phyloP scores from a whole-genome alignment of 1,140 invertebrate species.

The Marisa cornuarietis region DNA sequence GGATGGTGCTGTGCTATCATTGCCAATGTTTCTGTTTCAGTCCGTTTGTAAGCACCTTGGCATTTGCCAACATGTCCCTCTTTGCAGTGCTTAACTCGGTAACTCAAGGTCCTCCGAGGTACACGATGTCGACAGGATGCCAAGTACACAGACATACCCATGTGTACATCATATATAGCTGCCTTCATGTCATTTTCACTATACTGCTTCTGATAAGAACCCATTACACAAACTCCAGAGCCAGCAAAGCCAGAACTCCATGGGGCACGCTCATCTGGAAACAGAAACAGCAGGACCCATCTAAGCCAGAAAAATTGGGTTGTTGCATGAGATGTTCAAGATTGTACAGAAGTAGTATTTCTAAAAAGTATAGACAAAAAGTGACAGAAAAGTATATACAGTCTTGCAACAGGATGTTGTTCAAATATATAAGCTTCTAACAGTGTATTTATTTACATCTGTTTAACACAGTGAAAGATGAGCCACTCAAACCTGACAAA shows the following conservation, averaged over 20 bases:
- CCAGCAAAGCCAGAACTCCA: conserved; percentile 1
- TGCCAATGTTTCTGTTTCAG: not conserved
- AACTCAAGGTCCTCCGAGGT: not conserved
- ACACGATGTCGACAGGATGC: not conserved
- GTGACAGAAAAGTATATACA: too few species aligned
- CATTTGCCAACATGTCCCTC: not conserved
- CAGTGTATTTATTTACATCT: too few species aligned
- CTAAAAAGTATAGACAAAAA: too few species aligned
- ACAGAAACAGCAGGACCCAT: conserved; percentile 2
- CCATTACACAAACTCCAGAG: not conserved
- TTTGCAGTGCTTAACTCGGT: not conserved
- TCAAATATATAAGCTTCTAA: too few species aligned
- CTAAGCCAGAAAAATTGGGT: too few species aligned
- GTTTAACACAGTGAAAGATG: too few species aligned
- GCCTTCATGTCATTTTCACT: not conserved
- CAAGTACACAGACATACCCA: conserved; percentile 10
- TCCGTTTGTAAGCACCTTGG: not conserved
- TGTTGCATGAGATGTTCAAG: too few species aligned
- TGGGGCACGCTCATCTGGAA: not conserved
- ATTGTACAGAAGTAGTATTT: too few species aligned
- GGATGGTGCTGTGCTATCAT: too few species aligned
- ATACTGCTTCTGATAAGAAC: conserved; percentile 7
- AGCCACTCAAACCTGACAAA: too few species aligned
- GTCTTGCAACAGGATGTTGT: too few species aligned
- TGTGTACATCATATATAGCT: conserved; percentile 10